These are phyloP conservation scores for Apantesis nais DNA, from an alignment of 2,888 invertebrate species.

Conservation along the genomic window DNA sequence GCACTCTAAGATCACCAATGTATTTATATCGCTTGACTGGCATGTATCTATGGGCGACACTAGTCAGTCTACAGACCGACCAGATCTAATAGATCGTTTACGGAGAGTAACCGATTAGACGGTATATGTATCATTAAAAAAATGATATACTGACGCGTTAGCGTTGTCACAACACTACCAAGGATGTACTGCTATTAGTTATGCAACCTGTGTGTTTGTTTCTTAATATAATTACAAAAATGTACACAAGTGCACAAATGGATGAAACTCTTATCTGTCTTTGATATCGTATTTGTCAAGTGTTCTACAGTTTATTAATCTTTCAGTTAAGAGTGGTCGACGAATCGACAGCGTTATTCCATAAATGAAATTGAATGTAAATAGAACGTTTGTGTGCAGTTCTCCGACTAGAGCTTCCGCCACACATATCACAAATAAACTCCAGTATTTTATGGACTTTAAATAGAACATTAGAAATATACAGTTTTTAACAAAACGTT, in stretches of 20 bases:
- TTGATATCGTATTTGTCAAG: background rate
- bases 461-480: background rate
- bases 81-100: too few relatives aligned
- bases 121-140: too few relatives aligned
- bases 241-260: background rate
- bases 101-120: too few relatives aligned
- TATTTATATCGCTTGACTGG: too few relatives aligned
- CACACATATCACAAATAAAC: background rate
- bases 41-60: too few relatives aligned
- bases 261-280: background rate
- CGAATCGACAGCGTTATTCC: background rate
- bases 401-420: background rate
- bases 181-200: background rate
- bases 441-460: background rate
- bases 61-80: too few relatives aligned
- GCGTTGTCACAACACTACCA: background rate
- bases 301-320: background rate
- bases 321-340: background rate
- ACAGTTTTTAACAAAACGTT: background rate
- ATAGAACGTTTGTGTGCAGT: background rate
- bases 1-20: too few relatives aligned
- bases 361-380: slow-evolving; percentile 2
- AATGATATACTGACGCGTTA: too few relatives aligned
- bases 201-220: background rate
- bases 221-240: background rate